phyloP scores from a whole-genome alignment of 2,888 invertebrate species.

The Oscheius sp. region DNA sequence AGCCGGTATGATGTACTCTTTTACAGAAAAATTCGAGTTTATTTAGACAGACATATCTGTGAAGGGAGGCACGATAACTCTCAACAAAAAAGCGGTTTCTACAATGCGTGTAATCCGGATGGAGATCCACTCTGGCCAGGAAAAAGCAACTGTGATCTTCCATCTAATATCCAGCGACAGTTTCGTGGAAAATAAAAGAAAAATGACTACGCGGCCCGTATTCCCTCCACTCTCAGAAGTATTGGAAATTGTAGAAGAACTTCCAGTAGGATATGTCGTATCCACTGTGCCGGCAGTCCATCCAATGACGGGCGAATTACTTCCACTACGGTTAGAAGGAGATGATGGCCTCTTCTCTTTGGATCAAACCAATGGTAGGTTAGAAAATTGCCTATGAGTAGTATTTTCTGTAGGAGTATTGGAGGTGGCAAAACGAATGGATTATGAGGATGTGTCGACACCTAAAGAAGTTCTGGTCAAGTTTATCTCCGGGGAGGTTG shows the following conservation, averaged over 20 bases:
- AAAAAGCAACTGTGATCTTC: slow-evolving; percentile 32
- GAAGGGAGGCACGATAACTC: slow-evolving; percentile 14
- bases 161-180: slow-evolving; percentile 37
- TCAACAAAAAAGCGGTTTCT: slow-evolving; percentile 38
- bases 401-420: slow-evolving; percentile 31
- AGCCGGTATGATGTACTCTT: slow-evolving; percentile 5
- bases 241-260: slow-evolving; percentile 48
- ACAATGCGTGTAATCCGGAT: slow-evolving; percentile 46
- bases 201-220: slow-evolving; percentile 39
- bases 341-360: slow-evolving; percentile 43
- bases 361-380: slow-evolving; percentile 40
- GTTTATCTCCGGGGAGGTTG: slow-evolving; percentile 47
- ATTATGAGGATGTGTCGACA: slow-evolving; percentile 47
- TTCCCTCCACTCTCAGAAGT: slow-evolving; percentile 40
- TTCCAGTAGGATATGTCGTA: slow-evolving; percentile 51
- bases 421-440: slow-evolving; percentile 45
- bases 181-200: slow-evolving; percentile 35
- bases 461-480: slow-evolving; percentile 37
- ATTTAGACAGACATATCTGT: slow-evolving; percentile 29
- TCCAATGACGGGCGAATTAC: slow-evolving; percentile 36
- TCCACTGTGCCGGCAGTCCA: slow-evolving; percentile 56
- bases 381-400: not conserved
- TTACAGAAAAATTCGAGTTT: not conserved
- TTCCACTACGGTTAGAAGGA: slow-evolving; percentile 36
- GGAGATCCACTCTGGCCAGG: slow-evolving; percentile 36